These are phyloP conservation scores for Aproaerema taeniolella DNA, from an alignment of 2,888 invertebrate genomes.

Conservation along the genomic window DNA sequence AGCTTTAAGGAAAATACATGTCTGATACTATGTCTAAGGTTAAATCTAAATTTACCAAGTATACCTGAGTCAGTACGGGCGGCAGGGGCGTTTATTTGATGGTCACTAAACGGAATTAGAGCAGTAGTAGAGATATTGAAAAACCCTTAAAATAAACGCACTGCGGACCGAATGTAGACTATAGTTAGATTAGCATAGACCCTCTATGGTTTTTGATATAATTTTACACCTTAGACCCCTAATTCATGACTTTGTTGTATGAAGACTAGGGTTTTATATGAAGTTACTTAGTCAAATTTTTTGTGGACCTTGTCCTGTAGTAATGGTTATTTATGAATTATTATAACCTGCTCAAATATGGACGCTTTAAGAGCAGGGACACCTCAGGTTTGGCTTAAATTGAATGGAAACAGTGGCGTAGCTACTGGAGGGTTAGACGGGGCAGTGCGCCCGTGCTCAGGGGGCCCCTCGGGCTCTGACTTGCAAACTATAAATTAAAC, in stretches of 20 bases:
- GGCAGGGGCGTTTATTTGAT: slow-evolving; percentile 5
- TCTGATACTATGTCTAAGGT: slow-evolving; percentile 78
- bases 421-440: no score
- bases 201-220: slow-evolving; percentile 36
- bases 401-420: no score
- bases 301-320: background rate
- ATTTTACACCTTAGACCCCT: slow-evolving; percentile 24
- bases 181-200: slow-evolving; percentile 42
- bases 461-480: no score
- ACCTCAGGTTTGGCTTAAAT: no score
- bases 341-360: no score
- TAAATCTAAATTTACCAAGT: slow-evolving; percentile 30
- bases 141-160: slow-evolving; percentile 3
- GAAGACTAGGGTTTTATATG: background rate
- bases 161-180: background rate
- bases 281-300: slow-evolving; percentile 4
- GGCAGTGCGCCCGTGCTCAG: no score
- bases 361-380: no score
- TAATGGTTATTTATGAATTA: no score
- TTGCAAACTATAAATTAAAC: no score
- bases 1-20: slow-evolving; percentile 72
- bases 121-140: no score
- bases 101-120: no score
- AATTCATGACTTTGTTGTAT: slow-evolving; percentile 6
- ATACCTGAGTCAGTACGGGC: slow-evolving; percentile 45